A percentile compares a stretch with the other conserved stretches of the same genome.
Conservation (phyloP, 2,888 invertebrate genomes). For the Andrena dorsata region DNA sequence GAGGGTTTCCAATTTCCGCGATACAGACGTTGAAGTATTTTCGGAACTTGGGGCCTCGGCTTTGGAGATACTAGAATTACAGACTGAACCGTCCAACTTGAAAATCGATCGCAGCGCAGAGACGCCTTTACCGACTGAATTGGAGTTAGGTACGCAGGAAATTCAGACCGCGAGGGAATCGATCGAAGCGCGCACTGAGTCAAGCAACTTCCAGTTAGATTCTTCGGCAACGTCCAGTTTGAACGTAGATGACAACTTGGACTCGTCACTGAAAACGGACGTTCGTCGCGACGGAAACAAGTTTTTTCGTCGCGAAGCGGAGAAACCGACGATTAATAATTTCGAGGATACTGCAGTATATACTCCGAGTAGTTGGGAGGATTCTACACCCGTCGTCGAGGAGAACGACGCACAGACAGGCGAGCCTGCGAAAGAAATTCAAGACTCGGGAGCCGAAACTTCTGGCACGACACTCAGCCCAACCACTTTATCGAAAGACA, state of each 20-base stretch:
- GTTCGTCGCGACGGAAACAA: background rate
- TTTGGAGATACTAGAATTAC: slow-evolving; percentile 9
- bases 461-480: slow-evolving; percentile 1
- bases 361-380: background rate
- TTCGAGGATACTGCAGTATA: slow-evolving; percentile 1
- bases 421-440: background rate
- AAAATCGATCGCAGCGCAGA: background rate
- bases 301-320: slow-evolving; percentile 39
- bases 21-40: slow-evolving; percentile 22
- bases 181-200: background rate
- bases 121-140: background rate
- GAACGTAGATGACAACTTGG: background rate
- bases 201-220: too few relatives aligned
- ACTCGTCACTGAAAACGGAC: background rate
- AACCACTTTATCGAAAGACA: slow-evolving; percentile 11
- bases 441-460: background rate
- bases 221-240: background rate
- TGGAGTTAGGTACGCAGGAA: too few relatives aligned
- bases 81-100: background rate
- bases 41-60: background rate
- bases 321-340: slow-evolving; percentile 28
- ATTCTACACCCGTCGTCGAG: slow-evolving; percentile 1
- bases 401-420: background rate
- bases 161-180: background rate
- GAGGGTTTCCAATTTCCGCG: background rate